Percentiles rank a stretch among this genome's conserved stretches.
Conservation (phyloP, 2,797 vertebrate genomes). For the Sandelia bainsii region DNA sequence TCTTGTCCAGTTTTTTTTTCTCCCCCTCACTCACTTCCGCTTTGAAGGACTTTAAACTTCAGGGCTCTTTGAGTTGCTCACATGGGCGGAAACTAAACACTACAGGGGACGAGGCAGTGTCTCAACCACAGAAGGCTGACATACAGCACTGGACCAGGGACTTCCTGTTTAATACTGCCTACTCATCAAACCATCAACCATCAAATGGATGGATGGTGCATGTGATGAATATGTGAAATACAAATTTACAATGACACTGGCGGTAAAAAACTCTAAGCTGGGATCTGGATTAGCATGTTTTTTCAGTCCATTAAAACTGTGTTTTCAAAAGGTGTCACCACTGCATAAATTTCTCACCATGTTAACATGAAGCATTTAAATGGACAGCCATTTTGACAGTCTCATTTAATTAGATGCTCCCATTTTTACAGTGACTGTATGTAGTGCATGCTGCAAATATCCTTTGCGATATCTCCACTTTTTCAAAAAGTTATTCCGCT, state of each 20-base stretch:
- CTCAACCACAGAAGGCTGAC: conserved; percentile 47
- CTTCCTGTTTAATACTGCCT: conserved; percentile 51
- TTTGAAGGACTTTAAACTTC: conserved; percentile 89
- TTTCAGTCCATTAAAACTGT: background rate
- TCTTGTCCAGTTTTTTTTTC: conserved; percentile 78
- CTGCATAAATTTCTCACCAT: background rate
- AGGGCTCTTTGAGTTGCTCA: conserved; percentile 88
- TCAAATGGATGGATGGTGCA: conserved; percentile 16
- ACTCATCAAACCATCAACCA: conserved; percentile 29
- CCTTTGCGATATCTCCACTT: conserved; percentile 14
- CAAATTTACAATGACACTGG: background rate
- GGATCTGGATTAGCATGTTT: background rate
- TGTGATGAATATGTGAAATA: background rate
- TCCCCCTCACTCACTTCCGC: conserved; percentile 86
- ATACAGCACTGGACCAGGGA: conserved; percentile 29
- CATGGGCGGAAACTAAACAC: conserved; percentile 77
- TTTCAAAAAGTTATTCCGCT: conserved; percentile 24
- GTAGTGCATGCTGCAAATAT: conserved; percentile 41
- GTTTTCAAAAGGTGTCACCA: background rate
- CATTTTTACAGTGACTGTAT: conserved; percentile 15
- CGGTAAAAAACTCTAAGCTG: conserved; percentile 1
- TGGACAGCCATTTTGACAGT: conserved; percentile 10
- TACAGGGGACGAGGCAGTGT: conserved; percentile 49
- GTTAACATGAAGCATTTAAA: conserved; percentile 9
- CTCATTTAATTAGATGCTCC: conserved; percentile 22